A percentile compares a stretch with the other conserved stretches of the same genome.
These are phyloP conservation scores for Apocrypta bakeri DNA, from an alignment of 1,140 invertebrate genomes.

Conservation along the genomic window DNA sequence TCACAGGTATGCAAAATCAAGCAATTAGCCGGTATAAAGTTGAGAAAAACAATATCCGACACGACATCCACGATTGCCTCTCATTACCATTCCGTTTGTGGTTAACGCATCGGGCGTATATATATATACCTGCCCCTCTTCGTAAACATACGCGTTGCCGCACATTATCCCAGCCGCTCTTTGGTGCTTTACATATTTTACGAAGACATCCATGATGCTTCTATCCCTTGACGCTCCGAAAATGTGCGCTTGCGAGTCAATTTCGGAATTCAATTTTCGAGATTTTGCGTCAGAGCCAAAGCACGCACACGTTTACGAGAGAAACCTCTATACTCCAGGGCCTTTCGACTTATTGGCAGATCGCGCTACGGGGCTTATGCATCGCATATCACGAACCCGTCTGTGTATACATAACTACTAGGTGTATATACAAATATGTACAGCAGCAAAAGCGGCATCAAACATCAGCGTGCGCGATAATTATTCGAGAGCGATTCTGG, in stretches of 20 bases:
- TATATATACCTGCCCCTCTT: background rate
- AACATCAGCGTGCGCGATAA: background rate
- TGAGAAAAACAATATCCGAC: no score
- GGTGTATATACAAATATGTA: no score
- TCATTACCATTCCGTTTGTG: background rate
- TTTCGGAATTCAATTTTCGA: constrained; percentile 42
- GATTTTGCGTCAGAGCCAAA: background rate
- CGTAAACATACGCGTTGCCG: background rate
- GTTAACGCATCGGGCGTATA: no score
- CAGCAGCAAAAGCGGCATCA: background rate
- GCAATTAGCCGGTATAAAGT: no score
- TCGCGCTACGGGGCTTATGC: background rate
- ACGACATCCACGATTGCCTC: background rate
- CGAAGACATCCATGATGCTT: background rate
- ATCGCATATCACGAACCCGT: no score
- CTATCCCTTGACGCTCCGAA: background rate
- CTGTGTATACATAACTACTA: no score
- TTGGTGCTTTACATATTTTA: background rate
- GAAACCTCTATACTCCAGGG: background rate
- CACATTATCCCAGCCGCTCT: background rate
- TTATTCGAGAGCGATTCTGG: background rate
- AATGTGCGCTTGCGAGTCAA: background rate
- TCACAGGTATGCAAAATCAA: no score
- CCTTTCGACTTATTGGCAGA: constrained; percentile 36
- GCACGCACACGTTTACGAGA: background rate